Conservation (phyloP, 37 sponge, comb jelly and placozoan genomes). For the Agelas oroides region DNA sequence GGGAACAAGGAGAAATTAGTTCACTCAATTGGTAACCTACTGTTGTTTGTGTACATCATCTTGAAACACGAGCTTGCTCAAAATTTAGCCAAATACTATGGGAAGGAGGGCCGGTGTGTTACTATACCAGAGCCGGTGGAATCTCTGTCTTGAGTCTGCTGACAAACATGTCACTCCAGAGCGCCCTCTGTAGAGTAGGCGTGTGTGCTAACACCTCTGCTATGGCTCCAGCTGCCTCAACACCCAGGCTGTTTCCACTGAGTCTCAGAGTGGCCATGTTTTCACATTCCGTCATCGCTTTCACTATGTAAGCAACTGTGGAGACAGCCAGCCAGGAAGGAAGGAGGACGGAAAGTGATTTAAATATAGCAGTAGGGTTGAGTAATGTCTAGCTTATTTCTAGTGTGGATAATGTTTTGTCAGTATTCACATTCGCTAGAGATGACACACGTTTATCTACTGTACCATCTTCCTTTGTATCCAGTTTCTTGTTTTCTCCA, state of each 20-base stretch:
- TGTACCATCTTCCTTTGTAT: slow-evolving; percentile 78
- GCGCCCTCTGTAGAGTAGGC: slow-evolving; percentile 68
- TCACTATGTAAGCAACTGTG: slow-evolving; percentile 82
- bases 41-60: too few relatives aligned
- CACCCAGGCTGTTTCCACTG: slow-evolving; percentile 95
- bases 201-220: slow-evolving; percentile 73
- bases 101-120: too few relatives aligned
- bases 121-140: slow-evolving; percentile 90
- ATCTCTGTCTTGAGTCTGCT: slow-evolving; percentile 93
- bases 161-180: slow-evolving; percentile 99
- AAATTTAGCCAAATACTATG: too few relatives aligned
- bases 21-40: too few relatives aligned
- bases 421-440: too few relatives aligned
- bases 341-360: too few relatives aligned
- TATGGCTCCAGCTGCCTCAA: slow-evolving; percentile 89
- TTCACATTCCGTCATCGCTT: slow-evolving; percentile 69
- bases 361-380: too few relatives aligned
- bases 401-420: too few relatives aligned
- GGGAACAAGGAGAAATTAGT: too few relatives aligned
- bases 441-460: background rate
- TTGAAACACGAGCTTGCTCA: too few relatives aligned
- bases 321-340: background rate
- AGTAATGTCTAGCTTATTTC: too few relatives aligned
- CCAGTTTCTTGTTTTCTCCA: slow-evolving; percentile 52
- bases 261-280: slow-evolving; percentile 78